Base-by-base conservation (phyloP, 2,888 invertebrate species). In the Hypsopygia costalis region DNA sequence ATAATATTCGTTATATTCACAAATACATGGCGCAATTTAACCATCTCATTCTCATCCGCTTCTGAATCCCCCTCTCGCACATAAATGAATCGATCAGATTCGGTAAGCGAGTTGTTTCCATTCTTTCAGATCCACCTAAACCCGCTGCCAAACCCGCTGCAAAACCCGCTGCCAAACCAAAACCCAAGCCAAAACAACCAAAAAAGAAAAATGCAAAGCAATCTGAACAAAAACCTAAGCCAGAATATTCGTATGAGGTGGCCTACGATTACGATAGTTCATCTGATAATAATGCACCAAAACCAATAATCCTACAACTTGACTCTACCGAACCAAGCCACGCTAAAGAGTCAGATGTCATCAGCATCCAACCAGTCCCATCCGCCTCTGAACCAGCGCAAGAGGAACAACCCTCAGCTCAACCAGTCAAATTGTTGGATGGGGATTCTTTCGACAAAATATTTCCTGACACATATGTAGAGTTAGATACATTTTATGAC, bases 71-170 rank as follows among this genome's bases (percentile, higher is more conserved):
- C 10, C 25, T 33, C 36, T 31, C 38, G 44, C 36, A 32, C 27
- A 32, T 44, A 64, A n/a, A n/a, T 68, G 69, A 69, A 70, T 76
- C 68, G 33, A 47, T 41, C 40, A 42, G 73, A 66, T 78, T 76
- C 77, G 69, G 71, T 52, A 70, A 76, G 72, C 64, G 65, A 61
- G 66, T 49, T 61, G 41, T 74, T 77, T 78, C 69, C 59, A 48
- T 60, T 70, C 63, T 81, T 81, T 69, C 81, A 81, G 81, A 74
- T 47, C 49, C 58, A 4, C 16, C 16, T 4, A 4, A 16, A 16
- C 16, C 16, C 16, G 16, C 16, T 16, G 16, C 16, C 16, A 16
- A 16, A 16, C 16, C 16, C 2, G 3, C 3, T 16, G 2, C 16
- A 16, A 2, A 4, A n/a, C n/a, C n/a, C n/a, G n/a, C n/a, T 57